Base-by-base conservation (phyloP, 2,797 vertebrate genomes). In the Gallinago solitaria region DNA sequence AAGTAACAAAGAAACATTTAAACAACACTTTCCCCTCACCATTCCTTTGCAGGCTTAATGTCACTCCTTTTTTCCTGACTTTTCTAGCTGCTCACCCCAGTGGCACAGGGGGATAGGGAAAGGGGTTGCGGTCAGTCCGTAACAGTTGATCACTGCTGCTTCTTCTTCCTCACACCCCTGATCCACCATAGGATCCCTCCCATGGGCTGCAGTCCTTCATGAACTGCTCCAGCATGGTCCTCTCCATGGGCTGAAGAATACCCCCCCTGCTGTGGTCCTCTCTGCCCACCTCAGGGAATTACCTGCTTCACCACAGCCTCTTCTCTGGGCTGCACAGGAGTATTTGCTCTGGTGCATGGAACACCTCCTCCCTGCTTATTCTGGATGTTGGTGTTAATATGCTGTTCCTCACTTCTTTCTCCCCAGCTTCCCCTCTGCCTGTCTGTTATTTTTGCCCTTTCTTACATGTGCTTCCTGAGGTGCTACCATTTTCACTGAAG, bases 21-120 rank as follows among this genome's bases (percentile, higher is more conserved):
- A 89, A 30, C 0, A 6, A 0, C 23, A 18, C 21, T 16, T 81
- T 81, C 9, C 16, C 15, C 10, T 69, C 4, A 0, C 20, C 9
- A 5, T 69, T 59, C 18, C 30, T 81, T 78, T 21, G 11, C 27
- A 39, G 59, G 59, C 35, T 39, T 27, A 61, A 14, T 18, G 27
- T 39, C 37, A 39, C 17, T 61, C 59, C 37, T 28, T 20, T 61
- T 12, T 39, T 28, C 25, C 25, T 13, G 17, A 61, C 25, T 61
- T 39, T 37, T 61, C 25, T 61, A 39, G 59, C 18, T 19, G 59
- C 59, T 25, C 25, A 37, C 16, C 16, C 59, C 59, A 60, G 59
- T 17, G 9, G 59, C 59, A 28, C 25, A 61, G 37, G 8, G 27
- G 25, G 25, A 61, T 39, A 25, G 35, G 12, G 35, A 61, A 28